Evolutionary conservation across 2,113 vertebrate species (phyloP), one percentile per base, ranked within the genome.

Genomic region (Archocentrus centrarchus): DNA sequence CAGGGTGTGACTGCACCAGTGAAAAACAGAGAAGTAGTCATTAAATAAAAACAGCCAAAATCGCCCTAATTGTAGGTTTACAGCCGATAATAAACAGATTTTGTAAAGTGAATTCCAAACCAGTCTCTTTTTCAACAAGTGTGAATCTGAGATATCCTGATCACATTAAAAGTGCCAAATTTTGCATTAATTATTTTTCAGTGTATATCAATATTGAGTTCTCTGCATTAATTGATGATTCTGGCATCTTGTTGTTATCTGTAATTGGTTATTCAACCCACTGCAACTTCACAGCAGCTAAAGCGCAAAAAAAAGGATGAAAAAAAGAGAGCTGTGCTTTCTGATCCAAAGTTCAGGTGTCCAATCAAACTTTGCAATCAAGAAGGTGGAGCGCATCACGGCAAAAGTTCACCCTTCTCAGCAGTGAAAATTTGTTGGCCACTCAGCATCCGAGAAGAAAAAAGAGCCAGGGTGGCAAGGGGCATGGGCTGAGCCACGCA

Each of bases 391-490:
- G 17, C 20, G n/a, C 17, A 7, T 10, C 59, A 30, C 0, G 1
- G 4, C n/a, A 3, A 4, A 41, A n/a, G n/a, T 35, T 78, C 20
- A 30, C 8, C 15, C 41, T 27, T 18, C 24, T 57, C 77, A 27
- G 20, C 92, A 95, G 95, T 92, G 30, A 15, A 58, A 85, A 89
- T 88, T 82, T 90, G 81, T 80, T 84, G 9, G 75, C 89, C 90
- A 92, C 55, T 79, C 55, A 24, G 66, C n/a, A 76, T 78, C 44
- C 32, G 14, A 22, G 8, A 50, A 75, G 60, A 79, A 89, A 59
- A 70, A 73, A 17, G 35, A 22, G 60, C 55, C 37, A 22, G 64
- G 68, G 79, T 77, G 37, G 11, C 41, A 55, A 60, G 37, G 84
- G 76, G 59, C 57, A 50, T 53, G 66, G 70, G 58, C 66, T 75